These are phyloP conservation scores for Aethes cnicana DNA, from an alignment of 2,888 invertebrate genomes.

Conservation along the genomic window DNA sequence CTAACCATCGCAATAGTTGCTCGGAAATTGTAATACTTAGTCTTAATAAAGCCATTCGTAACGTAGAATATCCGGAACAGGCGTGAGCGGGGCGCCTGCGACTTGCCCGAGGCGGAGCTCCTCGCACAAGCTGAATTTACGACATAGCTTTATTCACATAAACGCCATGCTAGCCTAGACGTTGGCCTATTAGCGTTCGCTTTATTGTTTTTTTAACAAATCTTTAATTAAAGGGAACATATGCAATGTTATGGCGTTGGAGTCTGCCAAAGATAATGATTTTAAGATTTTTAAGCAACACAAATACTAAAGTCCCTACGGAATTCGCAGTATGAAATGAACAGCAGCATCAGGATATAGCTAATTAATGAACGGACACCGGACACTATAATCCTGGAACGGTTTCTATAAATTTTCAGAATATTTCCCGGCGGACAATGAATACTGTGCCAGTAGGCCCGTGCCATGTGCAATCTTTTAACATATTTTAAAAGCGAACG, in stretches of 20 bases:
- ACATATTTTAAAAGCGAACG: slow-evolving; percentile 61
- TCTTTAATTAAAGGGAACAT: slow-evolving; percentile 20
- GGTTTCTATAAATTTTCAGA: slow-evolving; percentile 62
- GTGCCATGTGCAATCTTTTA: slow-evolving; percentile 57
- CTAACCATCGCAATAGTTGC: slow-evolving; percentile 71
- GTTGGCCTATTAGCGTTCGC: slow-evolving; percentile 7
- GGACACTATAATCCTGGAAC: slow-evolving; percentile 58
- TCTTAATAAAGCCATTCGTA: slow-evolving; percentile 79
- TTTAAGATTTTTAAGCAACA: slow-evolving; percentile 55
- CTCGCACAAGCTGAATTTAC: slow-evolving; percentile 56
- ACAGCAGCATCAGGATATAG: slow-evolving; percentile 58
- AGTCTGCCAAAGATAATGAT: slow-evolving; percentile 43
- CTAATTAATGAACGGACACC: slow-evolving; percentile 72
- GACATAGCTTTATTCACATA: slow-evolving; percentile 52
- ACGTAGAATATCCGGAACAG: slow-evolving; percentile 71
- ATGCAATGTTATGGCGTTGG: slow-evolving; percentile 9
- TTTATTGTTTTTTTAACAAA: slow-evolving; percentile 6
- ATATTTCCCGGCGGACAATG: slow-evolving; percentile 62
- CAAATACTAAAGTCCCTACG: slow-evolving; percentile 55
- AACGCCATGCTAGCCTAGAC: slow-evolving; percentile 19
- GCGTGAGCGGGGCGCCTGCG: slow-evolving; percentile 51
- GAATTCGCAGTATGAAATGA: slow-evolving; percentile 56
- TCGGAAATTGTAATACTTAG: slow-evolving; percentile 76
- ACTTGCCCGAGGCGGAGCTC: slow-evolving; percentile 56
- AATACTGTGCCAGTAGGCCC: slow-evolving; percentile 48